Evolutionary conservation across 2,888 invertebrate genomes (phyloP).

Genomic region (Nomada fucata): DNA sequence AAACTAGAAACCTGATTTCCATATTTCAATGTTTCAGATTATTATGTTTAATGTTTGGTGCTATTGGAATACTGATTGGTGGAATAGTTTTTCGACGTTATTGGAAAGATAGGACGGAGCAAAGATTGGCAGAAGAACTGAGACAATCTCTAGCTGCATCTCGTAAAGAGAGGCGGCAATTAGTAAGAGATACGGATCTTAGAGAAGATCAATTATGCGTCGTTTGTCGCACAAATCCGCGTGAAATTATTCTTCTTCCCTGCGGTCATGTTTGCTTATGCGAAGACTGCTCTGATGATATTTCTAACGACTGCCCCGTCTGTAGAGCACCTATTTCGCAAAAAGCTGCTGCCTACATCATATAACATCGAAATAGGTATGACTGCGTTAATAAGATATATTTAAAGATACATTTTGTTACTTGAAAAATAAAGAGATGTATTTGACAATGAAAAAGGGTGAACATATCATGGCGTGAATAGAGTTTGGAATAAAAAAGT

Average conservation of each 20-base stretch:
- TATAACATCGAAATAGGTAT: conserved; percentile 81
- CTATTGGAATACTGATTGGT: conserved; percentile 85
- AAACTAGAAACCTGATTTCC: conserved; percentile 66
- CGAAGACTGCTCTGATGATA: conserved; percentile 91
- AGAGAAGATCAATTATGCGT: conserved; percentile 90
- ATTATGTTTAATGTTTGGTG: conserved; percentile 86
- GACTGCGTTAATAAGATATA: neutral
- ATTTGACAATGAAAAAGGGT: neutral
- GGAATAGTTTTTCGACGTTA: conserved; percentile 85
- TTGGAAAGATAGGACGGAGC: conserved; percentile 86
- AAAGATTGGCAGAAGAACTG: conserved; percentile 85
- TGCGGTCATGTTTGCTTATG: conserved; percentile 97
- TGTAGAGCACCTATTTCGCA: conserved; percentile 90
- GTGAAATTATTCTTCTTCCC: conserved; percentile 94
- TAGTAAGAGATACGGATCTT: conserved; percentile 87
- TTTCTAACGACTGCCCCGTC: conserved; percentile 90
- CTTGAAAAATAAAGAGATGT: neutral
- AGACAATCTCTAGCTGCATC: conserved; percentile 86
- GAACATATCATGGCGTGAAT: neutral
- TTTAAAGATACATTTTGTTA: conserved; percentile 27
- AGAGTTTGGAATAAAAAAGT: neutral
- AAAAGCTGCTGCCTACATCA: conserved; percentile 91
- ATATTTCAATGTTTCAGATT: conserved; percentile 79
- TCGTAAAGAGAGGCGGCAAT: conserved; percentile 88
- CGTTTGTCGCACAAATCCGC: conserved; percentile 93